Evolutionary conservation across 1,140 invertebrate genomes (phyloP), one percentile per base, ranked within the genome.

Genomic region (Trichonephila clavata): DNA sequence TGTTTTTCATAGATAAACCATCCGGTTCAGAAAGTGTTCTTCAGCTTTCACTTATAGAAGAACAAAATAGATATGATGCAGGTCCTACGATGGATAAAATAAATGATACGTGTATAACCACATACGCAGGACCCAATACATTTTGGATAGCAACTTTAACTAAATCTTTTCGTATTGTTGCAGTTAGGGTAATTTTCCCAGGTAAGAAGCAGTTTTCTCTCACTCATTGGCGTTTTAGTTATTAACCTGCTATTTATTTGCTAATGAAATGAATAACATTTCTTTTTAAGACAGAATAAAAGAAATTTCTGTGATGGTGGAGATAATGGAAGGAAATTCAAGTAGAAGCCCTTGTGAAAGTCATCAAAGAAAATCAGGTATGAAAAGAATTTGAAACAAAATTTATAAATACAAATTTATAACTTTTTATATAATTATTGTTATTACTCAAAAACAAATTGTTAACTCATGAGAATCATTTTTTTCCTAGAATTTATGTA

Each of bases 211-310:
- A 39, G 27, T 7, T 77, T 77, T 18, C 18, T 77, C 32, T 39
- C 32, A 39, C 4, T 39, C 16, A 77, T 18, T 32, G 32, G 16
- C 2, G 14, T 21, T 0, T 20, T 39, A 77, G 18, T 2, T 32
- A 39, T 32, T 77, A 32, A 77, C 18, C 2, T 2, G 21, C 16
- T 21, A 63, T 13, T 32, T 39, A 39, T 6, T 77, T 77, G 27
- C 27, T 39, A 77, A 77, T 77, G 27, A 77, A 77, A 77, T 77
- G 32, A 77, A 27, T 77, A 32, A 27, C 10, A 77, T 77, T 77
- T 39, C 16, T 77, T 77, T 77, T 77, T 77, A 77, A 77, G 71
- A 77, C 18, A 77, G 27, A 39, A 39, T 39, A 77, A 77, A 6
- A 39, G 71, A 32, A 7, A 32, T 39, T 77, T 32, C 71, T 77